phyloP scores from a whole-genome alignment of 2,888 invertebrate species.

The Cryptocephalus moraei region DNA sequence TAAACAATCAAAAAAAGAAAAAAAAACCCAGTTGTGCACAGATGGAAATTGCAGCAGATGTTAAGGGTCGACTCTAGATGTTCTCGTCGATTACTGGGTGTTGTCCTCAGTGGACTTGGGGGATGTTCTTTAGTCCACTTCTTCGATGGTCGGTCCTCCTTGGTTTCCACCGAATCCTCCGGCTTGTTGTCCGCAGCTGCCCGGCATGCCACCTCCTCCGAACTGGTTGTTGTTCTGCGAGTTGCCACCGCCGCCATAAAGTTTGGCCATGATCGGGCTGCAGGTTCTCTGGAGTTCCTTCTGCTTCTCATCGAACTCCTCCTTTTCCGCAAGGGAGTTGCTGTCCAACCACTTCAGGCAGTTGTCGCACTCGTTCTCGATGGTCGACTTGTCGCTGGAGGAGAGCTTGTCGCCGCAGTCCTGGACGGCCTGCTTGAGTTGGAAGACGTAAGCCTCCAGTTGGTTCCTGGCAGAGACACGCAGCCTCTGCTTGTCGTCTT shows the following conservation, averaged over 20 bases:
- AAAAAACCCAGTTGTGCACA: background rate
- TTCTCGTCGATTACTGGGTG: too few relatives aligned
- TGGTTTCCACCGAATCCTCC: conserved; percentile 3
- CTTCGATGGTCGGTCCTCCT: conserved; percentile 5
- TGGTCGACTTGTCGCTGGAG: conserved; percentile 39
- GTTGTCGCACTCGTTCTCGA: conserved; percentile 45
- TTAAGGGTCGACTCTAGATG: too few relatives aligned
- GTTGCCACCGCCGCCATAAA: conserved; percentile 25
- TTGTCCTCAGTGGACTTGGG: background rate
- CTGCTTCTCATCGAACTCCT: conserved; percentile 52
- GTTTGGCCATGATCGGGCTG: conserved; percentile 51
- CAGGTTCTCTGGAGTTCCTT: conserved; percentile 40
- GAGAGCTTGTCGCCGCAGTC: conserved; percentile 54
- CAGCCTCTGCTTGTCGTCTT: conserved; percentile 59
- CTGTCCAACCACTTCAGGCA: conserved; percentile 61
- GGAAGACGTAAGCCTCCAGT: conserved; percentile 62
- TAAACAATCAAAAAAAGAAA: conserved; percentile 3
- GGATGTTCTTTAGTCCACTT: conserved; percentile 4
- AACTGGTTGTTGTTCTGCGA: background rate
- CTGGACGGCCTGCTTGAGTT: conserved; percentile 57
- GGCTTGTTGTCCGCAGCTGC: conserved; percentile 2
- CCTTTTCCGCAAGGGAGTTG: conserved; percentile 51
- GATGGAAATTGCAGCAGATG: too few relatives aligned
- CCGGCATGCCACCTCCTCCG: conserved; percentile 6
- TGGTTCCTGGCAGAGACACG: conserved; percentile 59